phyloP scores from a whole-genome alignment of 2,113 vertebrate genomes.

The Aptenodytes patagonicus region DNA sequence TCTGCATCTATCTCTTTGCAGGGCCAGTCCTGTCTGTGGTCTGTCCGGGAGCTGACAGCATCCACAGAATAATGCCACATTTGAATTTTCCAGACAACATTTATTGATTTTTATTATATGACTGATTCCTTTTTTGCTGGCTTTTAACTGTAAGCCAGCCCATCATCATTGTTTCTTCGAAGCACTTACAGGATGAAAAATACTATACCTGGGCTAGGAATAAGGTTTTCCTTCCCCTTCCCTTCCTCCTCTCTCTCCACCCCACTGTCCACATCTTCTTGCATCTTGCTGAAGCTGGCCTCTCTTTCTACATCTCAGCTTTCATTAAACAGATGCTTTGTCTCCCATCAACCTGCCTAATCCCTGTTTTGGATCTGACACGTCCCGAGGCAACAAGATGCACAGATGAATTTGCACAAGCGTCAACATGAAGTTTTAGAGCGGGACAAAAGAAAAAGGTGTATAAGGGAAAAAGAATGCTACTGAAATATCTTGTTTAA shows the following conservation, averaged over 20 bases:
- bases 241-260: neutral
- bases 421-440: fast-evolving
- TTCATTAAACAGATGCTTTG: neutral
- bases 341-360: neutral
- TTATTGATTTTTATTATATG: neutral
- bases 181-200: neutral
- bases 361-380: neutral
- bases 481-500: neutral
- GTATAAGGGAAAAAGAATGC: neutral
- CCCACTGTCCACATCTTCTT: neutral
- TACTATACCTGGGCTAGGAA: neutral
- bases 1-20: neutral
- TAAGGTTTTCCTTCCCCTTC: neutral
- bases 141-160: neutral
- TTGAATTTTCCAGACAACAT: neutral
- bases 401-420: neutral
- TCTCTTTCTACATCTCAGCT: neutral
- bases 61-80: neutral
- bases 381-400: fast-evolving
- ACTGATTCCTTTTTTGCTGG: neutral
- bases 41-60: neutral
- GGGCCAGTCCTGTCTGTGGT: neutral
- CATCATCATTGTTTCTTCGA: neutral
- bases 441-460: neutral
- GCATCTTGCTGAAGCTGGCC: neutral